Evolutionary conservation across 2,888 invertebrate genomes (phyloP).

Genomic region (Cheilosia grossa): DNA sequence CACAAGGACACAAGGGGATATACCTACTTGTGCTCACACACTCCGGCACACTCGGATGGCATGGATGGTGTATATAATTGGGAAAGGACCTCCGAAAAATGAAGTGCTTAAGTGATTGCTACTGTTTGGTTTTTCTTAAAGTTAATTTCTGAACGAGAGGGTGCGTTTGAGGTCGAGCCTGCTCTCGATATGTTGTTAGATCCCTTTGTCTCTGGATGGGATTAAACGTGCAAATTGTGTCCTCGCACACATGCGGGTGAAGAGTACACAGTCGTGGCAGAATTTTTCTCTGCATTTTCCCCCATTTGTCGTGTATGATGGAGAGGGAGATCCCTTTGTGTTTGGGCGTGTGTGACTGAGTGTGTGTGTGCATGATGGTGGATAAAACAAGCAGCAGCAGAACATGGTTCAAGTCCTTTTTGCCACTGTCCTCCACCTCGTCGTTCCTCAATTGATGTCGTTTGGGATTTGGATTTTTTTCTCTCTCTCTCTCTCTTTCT

Average conservation of each 20-base stretch:
- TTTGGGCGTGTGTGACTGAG: background rate
- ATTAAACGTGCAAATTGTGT: conserved; percentile 65
- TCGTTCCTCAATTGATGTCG: conserved; percentile 4
- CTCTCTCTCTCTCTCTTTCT: background rate
- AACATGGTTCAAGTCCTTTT: conserved; percentile 66
- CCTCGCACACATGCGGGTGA: conserved; percentile 41
- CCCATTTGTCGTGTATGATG: conserved; percentile 20
- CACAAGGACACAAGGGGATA: conserved; percentile 9
- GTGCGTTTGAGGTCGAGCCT: background rate
- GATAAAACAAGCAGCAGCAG: conserved; percentile 68
- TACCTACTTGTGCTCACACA: background rate
- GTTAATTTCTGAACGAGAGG: conserved; percentile 54
- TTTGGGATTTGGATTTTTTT: conserved; percentile 45
- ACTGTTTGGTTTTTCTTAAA: conserved; percentile 64
- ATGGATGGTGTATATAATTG: conserved; percentile 29
- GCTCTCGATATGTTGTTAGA: conserved; percentile 9
- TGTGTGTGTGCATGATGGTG: conserved; percentile 46
- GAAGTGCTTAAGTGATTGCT: conserved; percentile 68
- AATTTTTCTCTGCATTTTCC: conserved; percentile 25
- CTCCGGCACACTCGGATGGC: background rate
- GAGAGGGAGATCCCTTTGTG: background rate
- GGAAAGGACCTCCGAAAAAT: conserved; percentile 49
- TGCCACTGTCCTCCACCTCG: conserved; percentile 22
- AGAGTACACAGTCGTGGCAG: conserved; percentile 31
- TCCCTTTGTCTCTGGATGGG: conserved; percentile 41